These are phyloP conservation scores for Microcebus murinus DNA, from an alignment of 2,113 vertebrate genomes.

Conservation along the genomic window DNA sequence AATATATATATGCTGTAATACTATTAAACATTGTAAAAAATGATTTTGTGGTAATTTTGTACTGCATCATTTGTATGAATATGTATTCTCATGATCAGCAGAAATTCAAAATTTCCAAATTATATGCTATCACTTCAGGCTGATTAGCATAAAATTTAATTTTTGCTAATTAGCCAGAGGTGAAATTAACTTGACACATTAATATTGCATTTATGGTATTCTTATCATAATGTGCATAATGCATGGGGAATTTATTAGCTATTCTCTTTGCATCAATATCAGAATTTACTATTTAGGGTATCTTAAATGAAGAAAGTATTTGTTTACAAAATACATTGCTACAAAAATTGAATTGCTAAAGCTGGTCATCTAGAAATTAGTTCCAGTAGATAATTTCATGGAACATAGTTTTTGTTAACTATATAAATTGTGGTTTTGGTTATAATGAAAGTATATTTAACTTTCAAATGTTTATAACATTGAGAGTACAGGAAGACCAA, in stretches of 20 bases:
- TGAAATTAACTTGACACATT: constrained; percentile 59
- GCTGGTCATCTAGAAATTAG: not conserved
- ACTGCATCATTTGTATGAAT: not conserved
- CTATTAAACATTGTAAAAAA: not conserved
- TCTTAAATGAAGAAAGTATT: not conserved
- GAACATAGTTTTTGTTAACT: constrained; percentile 27
- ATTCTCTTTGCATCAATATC: constrained; percentile 34
- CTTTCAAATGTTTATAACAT: not conserved
- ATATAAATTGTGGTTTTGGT: not conserved
- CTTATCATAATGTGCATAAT: constrained; percentile 24
- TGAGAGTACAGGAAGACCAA: not conserved
- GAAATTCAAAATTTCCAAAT: constrained; percentile 54
- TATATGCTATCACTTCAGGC: not conserved
- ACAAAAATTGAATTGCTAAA: constrained; percentile 29
- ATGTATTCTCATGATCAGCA: constrained; percentile 29
- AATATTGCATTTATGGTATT: constrained; percentile 58
- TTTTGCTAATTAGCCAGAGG: constrained; percentile 56
- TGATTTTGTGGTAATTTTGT: constrained; percentile 6
- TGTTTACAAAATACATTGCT: constrained; percentile 11
- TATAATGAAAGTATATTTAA: not conserved
- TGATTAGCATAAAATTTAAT: constrained; percentile 67
- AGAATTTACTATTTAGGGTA: constrained; percentile 30
- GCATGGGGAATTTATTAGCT: not conserved
- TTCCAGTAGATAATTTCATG: not conserved
- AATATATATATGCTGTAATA: not conserved